These are phyloP conservation scores for Scolanthus callimorphus DNA, from an alignment of 92 coral and sea anemone genomes.

Conservation along the genomic window DNA sequence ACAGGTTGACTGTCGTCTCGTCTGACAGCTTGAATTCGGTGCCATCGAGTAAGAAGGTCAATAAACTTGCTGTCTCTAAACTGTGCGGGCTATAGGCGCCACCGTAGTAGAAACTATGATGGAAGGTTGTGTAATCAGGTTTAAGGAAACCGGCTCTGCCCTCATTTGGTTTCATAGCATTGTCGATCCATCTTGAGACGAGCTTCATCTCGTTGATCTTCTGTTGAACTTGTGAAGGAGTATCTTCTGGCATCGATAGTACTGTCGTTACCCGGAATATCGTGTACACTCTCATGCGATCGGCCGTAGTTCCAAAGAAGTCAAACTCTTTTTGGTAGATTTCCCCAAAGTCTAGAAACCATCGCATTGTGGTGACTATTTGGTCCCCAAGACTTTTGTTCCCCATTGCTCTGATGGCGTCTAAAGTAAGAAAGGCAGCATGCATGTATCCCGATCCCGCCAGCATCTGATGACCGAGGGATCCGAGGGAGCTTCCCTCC, in stretches of 20 bases:
- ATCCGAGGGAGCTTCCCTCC: constrained; percentile 27
- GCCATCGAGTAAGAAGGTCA: not conserved
- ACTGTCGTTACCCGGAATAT: constrained; percentile 28
- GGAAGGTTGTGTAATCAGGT: not conserved
- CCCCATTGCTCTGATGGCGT: constrained; percentile 3
- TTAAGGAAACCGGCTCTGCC: not conserved
- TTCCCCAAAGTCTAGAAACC: constrained; percentile 52
- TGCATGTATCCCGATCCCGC: constrained; percentile 18
- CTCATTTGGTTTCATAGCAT: not conserved
- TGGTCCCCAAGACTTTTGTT: not conserved
- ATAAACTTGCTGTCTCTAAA: not conserved
- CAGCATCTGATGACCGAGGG: constrained; percentile 25
- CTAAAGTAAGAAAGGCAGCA: constrained; percentile 22
- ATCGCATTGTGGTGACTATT: constrained; percentile 31
- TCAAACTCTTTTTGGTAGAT: constrained; percentile 41
- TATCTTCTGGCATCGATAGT: constrained; percentile 34
- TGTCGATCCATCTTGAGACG: not conserved
- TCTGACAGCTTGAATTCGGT: not conserved
- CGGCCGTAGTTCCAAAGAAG: constrained; percentile 44
- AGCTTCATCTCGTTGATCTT: not conserved
- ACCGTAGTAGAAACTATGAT: not conserved
- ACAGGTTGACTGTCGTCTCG: not conserved
- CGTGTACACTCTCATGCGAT: constrained; percentile 36
- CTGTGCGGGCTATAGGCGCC: not conserved
- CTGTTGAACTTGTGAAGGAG: not conserved